These are phyloP conservation scores for Sapajus apella DNA, from an alignment of 2,113 vertebrate genomes.

Conservation along the genomic window DNA sequence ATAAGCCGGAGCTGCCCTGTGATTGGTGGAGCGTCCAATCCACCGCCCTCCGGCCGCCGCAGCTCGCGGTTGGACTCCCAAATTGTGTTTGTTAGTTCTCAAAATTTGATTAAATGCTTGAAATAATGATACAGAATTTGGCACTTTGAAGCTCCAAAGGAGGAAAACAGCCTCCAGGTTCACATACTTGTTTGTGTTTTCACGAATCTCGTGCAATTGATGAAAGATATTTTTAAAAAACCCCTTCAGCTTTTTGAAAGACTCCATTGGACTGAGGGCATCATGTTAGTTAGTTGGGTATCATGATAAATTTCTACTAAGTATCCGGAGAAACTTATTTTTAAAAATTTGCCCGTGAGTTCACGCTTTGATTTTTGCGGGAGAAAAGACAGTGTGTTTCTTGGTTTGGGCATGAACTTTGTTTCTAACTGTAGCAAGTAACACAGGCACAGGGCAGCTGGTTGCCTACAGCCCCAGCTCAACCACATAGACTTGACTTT, in stretches of 20 bases:
- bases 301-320: background rate
- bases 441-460: background rate
- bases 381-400: background rate
- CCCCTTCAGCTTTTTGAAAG: background rate
- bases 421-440: slow-evolving; percentile 43
- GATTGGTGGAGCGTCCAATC: slow-evolving; percentile 76
- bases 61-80: background rate
- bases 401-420: slow-evolving; percentile 17
- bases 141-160: background rate
- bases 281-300: background rate
- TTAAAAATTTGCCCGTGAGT: background rate
- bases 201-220: background rate
- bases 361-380: slow-evolving; percentile 22
- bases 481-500: background rate
- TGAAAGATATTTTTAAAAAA: background rate
- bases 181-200: background rate
- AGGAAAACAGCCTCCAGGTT: background rate
- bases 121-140: background rate
- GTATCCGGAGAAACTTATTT: background rate
- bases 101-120: slow-evolving; percentile 49
- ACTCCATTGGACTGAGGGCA: background rate
- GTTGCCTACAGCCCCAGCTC: background rate
- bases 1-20: slow-evolving; percentile 71
- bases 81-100: slow-evolving; percentile 58
- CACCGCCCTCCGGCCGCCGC: background rate